phyloP scores from a whole-genome alignment of 1,140 invertebrate species.

The Rhopalosiphum padi region DNA sequence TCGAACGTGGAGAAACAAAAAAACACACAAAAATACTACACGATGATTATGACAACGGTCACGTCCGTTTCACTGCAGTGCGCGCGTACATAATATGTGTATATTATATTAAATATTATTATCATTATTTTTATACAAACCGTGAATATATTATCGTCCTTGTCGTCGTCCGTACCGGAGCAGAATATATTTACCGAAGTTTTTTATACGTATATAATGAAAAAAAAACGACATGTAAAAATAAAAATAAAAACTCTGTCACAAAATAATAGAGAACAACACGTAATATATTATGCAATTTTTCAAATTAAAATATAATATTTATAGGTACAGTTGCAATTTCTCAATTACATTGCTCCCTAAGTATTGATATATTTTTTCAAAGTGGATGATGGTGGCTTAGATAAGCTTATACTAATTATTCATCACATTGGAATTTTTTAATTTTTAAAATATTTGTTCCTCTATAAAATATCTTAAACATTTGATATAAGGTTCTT shows the following conservation, averaged over 20 bases:
- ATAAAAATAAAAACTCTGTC: neutral
- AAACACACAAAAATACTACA: neutral
- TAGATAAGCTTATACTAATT: neutral
- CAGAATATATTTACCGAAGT: conserved; percentile 33
- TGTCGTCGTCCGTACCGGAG: neutral
- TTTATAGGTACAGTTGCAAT: neutral
- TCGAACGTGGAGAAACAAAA: neutral
- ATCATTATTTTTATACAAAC: neutral
- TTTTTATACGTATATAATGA: conserved; percentile 8
- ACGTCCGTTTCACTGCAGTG: conserved; percentile 27
- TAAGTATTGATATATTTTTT: neutral
- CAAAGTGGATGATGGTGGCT: neutral
- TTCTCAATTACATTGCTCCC: neutral
- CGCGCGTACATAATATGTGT: neutral
- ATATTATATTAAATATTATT: conserved; percentile 18
- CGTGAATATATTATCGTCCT: conserved; percentile 1
- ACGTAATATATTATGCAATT: conserved; percentile 11
- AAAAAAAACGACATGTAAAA: neutral
- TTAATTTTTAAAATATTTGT: neutral
- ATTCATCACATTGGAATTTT: neutral
- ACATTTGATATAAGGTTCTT: neutral
- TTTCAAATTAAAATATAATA: neutral
- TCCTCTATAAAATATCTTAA: neutral
- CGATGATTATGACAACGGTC: conserved; percentile 50
- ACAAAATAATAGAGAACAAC: neutral